A percentile compares a stretch with the other conserved stretches of the same genome.
phyloP scores from a whole-genome alignment of 1,140 invertebrate genomes.

The Sarcophaga peregrina region DNA sequence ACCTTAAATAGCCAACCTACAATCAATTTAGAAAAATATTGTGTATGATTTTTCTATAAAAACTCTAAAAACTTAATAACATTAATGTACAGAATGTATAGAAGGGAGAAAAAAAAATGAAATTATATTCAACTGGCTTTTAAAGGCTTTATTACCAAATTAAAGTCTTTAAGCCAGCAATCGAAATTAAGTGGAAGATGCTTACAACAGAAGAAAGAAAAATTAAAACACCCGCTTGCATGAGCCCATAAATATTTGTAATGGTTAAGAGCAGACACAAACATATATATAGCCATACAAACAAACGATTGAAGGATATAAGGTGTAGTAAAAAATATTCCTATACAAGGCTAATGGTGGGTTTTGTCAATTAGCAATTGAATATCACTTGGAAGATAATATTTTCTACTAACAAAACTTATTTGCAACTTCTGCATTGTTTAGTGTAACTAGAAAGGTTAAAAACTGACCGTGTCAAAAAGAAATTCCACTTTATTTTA shows the following conservation, averaged over 20 bases:
- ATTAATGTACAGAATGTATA: too few relatives aligned
- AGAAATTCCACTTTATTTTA: too few relatives aligned
- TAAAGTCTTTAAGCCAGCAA: background rate
- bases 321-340: background rate
- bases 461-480: too few relatives aligned
- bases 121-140: background rate
- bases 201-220: background rate
- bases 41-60: background rate
- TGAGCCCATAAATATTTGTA: conserved; percentile 10
- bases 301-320: conserved; percentile 20
- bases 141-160: conserved; percentile 6
- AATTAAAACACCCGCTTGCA: conserved; percentile 3
- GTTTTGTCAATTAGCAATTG: too few relatives aligned
- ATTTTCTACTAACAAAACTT: too few relatives aligned
- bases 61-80: background rate
- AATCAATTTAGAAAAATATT: too few relatives aligned
- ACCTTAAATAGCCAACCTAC: background rate
- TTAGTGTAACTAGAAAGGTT: too few relatives aligned
- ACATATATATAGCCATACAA: background rate
- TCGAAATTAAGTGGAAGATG: background rate
- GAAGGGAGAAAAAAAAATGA: background rate
- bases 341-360: too few relatives aligned
- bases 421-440: too few relatives aligned
- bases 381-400: too few relatives aligned
- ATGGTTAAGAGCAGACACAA: background rate